Evolutionary conservation across 2,888 invertebrate species (phyloP).

Genomic region (Isoperla grammatica): DNA sequence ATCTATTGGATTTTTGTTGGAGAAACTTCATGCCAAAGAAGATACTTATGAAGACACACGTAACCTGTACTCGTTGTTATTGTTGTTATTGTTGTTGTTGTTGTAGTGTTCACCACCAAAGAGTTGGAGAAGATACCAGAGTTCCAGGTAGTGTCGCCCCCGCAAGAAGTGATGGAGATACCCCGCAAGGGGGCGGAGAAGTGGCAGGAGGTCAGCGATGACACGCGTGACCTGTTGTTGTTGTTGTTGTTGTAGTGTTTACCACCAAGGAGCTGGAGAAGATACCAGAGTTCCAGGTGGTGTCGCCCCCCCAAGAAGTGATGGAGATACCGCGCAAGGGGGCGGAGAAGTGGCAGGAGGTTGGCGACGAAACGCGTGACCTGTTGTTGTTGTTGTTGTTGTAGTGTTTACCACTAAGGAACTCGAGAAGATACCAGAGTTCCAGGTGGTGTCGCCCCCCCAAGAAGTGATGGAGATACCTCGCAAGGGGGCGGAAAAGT

Average conservation of each 20-base stretch:
- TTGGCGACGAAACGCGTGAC: conserved; percentile 43
- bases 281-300: conserved; percentile 53
- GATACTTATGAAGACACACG: too few species aligned
- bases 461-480: conserved; percentile 47
- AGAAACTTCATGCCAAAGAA: too few species aligned
- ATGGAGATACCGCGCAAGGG: conserved; percentile 47
- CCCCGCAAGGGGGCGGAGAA: conserved; percentile 46
- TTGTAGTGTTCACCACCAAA: conserved; percentile 60
- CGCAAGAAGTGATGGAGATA: conserved; percentile 48
- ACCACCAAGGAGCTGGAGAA: conserved; percentile 63
- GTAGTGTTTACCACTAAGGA: conserved; percentile 62
- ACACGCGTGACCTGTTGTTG: conserved; percentile 48
- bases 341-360: conserved; percentile 46
- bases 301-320: conserved; percentile 52
- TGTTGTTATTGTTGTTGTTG: too few species aligned
- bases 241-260: too few species aligned
- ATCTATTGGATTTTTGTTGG: too few species aligned
- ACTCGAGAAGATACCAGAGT: conserved; percentile 62
- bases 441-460: conserved; percentile 53
- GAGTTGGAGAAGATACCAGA: conserved; percentile 64
- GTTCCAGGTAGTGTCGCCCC: conserved; percentile 51
- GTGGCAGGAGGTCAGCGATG: conserved; percentile 44
- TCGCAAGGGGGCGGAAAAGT: conserved; percentile 46
- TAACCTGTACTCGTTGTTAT: too few species aligned
- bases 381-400: too few species aligned